Conservation (phyloP, 2,888 invertebrate species). For the Physocephala rufipes region DNA sequence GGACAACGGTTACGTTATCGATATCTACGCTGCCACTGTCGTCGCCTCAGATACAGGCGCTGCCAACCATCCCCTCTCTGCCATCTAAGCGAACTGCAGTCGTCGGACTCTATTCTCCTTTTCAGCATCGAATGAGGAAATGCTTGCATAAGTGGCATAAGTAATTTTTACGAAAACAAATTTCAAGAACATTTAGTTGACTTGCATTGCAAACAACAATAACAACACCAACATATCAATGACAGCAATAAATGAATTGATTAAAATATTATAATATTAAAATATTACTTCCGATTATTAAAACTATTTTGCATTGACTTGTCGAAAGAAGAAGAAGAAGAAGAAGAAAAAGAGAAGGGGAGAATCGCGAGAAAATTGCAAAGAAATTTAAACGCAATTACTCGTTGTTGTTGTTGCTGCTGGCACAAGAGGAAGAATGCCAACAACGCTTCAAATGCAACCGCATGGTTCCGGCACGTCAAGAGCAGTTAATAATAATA, state of each 20-base stretch:
- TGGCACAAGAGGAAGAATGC: background rate
- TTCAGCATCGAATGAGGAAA: too few species aligned
- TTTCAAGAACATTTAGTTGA: background rate
- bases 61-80: too few species aligned
- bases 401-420: constrained; percentile 3
- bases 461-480: too few species aligned
- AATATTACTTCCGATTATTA: background rate
- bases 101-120: too few species aligned
- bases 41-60: too few species aligned
- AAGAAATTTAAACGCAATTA: constrained; percentile 2
- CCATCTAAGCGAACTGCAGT: too few species aligned
- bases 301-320: background rate
- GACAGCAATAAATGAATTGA: background rate
- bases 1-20: background rate
- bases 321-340: background rate
- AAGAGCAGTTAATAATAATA: too few species aligned
- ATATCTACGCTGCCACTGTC: background rate
- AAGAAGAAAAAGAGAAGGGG: too few species aligned
- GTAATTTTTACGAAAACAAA: background rate
- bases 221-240: constrained; percentile 1
- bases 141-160: too few species aligned
- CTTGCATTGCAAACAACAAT: background rate
- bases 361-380: background rate
- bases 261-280: background rate
- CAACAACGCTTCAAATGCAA: background rate